Percentiles rank a stretch among this genome's conserved stretches.
phyloP scores from a whole-genome alignment of 2,888 invertebrate genomes.

The Drosophila crucigera region DNA sequence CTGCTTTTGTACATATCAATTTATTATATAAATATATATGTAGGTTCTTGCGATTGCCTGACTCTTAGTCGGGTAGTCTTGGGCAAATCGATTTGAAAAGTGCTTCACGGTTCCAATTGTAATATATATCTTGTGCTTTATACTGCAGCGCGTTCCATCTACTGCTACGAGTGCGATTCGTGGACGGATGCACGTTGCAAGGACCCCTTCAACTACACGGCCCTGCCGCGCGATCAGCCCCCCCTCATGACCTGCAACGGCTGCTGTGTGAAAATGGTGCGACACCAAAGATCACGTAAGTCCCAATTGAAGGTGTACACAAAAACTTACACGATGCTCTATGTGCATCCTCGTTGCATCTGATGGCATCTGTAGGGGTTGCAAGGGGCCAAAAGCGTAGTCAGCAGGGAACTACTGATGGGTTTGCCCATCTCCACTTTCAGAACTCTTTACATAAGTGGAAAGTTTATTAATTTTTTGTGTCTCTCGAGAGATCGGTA shows the following conservation, averaged over 20 bases:
- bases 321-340: background rate
- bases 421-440: background rate
- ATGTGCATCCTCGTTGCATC: background rate
- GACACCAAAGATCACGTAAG: constrained; percentile 95
- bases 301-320: constrained; percentile 64
- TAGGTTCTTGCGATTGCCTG: constrained; percentile 25
- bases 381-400: background rate
- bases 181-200: constrained; percentile 95
- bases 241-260: constrained; percentile 95
- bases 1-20: constrained; percentile 7
- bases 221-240: constrained; percentile 94
- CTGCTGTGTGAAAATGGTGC: constrained; percentile 98
- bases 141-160: constrained; percentile 92
- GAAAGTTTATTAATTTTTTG: background rate
- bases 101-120: background rate
- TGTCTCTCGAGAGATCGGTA: too few species aligned
- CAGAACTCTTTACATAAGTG: background rate
- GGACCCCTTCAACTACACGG: constrained; percentile 97
- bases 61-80: constrained; percentile 24
- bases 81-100: constrained; percentile 3
- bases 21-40: background rate
- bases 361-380: background rate
- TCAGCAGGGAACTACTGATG: accelerated
- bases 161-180: constrained; percentile 97
- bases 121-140: constrained; percentile 44